Percentiles rank a stretch among this genome's conserved stretches.
phyloP scores from a whole-genome alignment of 2,797 vertebrate species.

The Adrianichthys oophorus region DNA sequence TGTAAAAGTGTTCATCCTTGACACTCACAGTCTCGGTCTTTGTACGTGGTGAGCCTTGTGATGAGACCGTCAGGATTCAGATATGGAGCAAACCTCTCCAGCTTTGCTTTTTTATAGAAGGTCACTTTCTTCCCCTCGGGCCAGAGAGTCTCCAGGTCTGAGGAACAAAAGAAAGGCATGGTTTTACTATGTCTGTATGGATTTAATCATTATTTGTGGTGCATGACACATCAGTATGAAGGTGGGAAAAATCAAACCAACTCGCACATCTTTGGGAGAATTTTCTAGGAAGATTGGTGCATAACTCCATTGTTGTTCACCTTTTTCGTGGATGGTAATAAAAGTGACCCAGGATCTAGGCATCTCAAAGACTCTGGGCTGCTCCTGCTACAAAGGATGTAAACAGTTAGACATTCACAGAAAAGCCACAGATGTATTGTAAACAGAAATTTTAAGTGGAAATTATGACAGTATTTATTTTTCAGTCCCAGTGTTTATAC shows the following conservation, averaged over 20 bases:
- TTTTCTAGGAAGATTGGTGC: no score
- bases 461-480: no score
- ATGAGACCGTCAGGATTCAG: constrained; percentile 79
- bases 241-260: no score
- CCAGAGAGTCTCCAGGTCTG: constrained; percentile 84
- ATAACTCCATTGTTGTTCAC: constrained; percentile 53
- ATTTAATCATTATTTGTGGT: neutral
- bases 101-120: constrained; percentile 78
- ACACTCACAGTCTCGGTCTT: constrained; percentile 81
- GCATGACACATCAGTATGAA: no score
- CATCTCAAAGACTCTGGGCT: constrained; percentile 78
- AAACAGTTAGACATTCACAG: no score
- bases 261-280: no score
- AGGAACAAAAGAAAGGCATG: neutral
- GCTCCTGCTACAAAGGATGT: constrained; percentile 64
- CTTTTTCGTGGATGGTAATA: constrained; percentile 79
- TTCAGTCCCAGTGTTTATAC: no score
- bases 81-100: constrained; percentile 83
- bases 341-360: constrained; percentile 84
- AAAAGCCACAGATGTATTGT: no score
- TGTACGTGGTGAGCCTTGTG: constrained; percentile 77
- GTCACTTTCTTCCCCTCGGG: constrained; percentile 78
- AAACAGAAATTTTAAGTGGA: no score
- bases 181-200: neutral
- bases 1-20: neutral